Conservation (phyloP, 2,888 invertebrate genomes). For the Octonoba sinensis region DNA sequence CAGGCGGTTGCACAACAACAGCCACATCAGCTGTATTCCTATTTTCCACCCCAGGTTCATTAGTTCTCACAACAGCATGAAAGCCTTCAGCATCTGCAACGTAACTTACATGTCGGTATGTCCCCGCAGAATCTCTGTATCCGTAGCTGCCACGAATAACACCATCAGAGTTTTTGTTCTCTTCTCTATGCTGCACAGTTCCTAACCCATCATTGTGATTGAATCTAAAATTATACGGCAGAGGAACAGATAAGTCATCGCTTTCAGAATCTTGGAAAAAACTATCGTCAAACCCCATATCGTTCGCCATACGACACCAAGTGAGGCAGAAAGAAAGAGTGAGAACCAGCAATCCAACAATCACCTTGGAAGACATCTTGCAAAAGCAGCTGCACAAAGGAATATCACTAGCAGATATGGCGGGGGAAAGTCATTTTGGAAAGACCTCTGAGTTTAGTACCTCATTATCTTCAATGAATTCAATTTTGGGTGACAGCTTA, state of each 20-base stretch:
- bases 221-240: slow-evolving; percentile 40
- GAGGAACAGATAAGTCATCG: neutral
- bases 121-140: slow-evolving; percentile 45
- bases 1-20: slow-evolving; percentile 41
- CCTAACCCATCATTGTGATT: slow-evolving; percentile 48
- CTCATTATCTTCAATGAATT: no score
- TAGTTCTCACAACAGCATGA: slow-evolving; percentile 55
- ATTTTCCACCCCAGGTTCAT: slow-evolving; percentile 55
- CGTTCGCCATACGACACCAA: no score
- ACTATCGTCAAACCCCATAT: neutral
- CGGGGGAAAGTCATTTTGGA: no score
- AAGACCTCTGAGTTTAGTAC: no score
- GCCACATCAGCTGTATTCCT: slow-evolving; percentile 54
- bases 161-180: slow-evolving; percentile 39
- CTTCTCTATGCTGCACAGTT: slow-evolving; percentile 46
- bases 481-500: no score
- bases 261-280: neutral
- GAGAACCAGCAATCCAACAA: neutral
- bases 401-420: no score
- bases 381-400: neutral
- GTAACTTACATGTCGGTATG: slow-evolving; percentile 57
- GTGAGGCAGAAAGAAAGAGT: neutral
- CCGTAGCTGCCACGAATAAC: slow-evolving; percentile 49
- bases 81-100: slow-evolving; percentile 44
- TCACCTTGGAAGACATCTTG: neutral